Evolutionary conservation across 2,888 invertebrate species (phyloP).

Genomic region (Herminia tarsipennalis): DNA sequence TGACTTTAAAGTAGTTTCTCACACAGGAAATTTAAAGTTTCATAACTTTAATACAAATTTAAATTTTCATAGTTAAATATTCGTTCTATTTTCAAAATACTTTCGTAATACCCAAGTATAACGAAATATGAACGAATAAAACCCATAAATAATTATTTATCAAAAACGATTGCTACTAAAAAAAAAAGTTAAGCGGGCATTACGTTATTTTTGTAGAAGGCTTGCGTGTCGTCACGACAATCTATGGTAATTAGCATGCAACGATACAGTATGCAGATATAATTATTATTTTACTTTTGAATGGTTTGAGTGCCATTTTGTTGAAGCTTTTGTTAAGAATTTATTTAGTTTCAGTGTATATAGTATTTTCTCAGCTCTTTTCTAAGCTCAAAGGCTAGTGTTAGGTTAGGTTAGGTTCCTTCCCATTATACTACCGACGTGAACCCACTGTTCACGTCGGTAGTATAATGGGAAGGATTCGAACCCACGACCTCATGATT

Average conservation of each 20-base stretch:
- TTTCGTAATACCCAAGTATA: not conserved
- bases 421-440: too few relatives aligned
- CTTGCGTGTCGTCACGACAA: constrained; percentile 42
- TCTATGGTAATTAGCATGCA: constrained; percentile 41
- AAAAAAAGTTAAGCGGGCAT: constrained; percentile 24
- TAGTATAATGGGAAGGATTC: too few relatives aligned
- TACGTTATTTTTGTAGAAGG: constrained; percentile 34
- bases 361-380: too few relatives aligned
- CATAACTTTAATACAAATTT: not conserved
- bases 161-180: constrained; percentile 24
- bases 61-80: not conserved
- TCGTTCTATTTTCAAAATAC: not conserved
- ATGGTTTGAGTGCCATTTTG: constrained; percentile 19
- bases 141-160: constrained; percentile 33
- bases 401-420: too few relatives aligned
- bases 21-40: not conserved
- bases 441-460: too few relatives aligned
- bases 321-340: not conserved
- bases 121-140: constrained; percentile 10
- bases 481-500: too few relatives aligned
- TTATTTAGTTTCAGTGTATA: too few relatives aligned
- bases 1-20: too few relatives aligned
- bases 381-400: too few relatives aligned
- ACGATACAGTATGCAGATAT: constrained; percentile 39
- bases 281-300: constrained; percentile 29